Evolutionary conservation across 2,888 invertebrate genomes (phyloP), one percentile per base, ranked within the genome.

Genomic region (Plusia festucae): DNA sequence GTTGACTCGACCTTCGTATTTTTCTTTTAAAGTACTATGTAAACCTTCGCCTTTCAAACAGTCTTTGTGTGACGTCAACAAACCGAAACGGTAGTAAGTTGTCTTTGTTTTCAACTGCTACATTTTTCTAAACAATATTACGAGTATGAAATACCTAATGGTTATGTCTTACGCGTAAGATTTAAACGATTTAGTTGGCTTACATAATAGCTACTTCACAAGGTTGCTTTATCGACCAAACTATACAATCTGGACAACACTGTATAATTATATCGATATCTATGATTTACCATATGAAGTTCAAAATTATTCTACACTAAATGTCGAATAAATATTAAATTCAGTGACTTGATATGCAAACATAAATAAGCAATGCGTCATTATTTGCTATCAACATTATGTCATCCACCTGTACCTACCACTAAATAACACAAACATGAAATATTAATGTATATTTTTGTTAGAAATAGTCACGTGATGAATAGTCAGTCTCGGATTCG

Each of bases 401-500:
- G 40, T 40, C 40, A 40, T 40, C 40, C 40, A 40, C 40, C 40
- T 24, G 2, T 40, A n/a, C n/a, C n/a, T 40, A 0, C n/a, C 40
- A 40, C 40, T 40, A 18, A 49, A 18, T 46, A 52, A 55, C 54
- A 68, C 11, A 61, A 73, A 55, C 27, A 49, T 18, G 11, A 13
- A 46, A 58, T 32, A 0, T 13, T 56, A 58, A 49, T 55, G 53
- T 46, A n/a, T 32, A 22, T 59, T 49, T 7, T 6, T 46, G 51
- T 51, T 58, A 71, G 49, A 55, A 60, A 34, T 66, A 60, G 58
- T 53, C 60, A 46, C 22, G 51, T 60, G 30, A 56, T 62, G 54
- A 65, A 54, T 62, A 64, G 63, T 44, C 18, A 51, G 65, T 56
- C 53, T 63, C 57, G 60, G 65, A 58, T 54, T 63, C 57, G 60